A percentile compares a stretch with the other conserved stretches of the same genome.
Conservation (phyloP, 2,797 vertebrate genomes). For the Psittacula derbiana region DNA sequence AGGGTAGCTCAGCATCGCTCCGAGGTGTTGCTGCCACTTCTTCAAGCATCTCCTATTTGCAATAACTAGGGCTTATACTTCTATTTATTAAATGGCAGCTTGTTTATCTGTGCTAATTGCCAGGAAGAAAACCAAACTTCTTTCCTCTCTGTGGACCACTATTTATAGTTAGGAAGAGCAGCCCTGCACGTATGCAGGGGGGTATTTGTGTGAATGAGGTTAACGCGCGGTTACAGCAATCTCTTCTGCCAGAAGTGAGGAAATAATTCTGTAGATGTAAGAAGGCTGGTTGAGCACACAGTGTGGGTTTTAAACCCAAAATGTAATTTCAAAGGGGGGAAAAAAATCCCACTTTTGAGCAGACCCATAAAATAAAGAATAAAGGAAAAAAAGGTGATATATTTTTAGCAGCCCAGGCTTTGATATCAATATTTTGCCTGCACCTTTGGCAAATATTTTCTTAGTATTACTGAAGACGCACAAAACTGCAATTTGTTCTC, state of each 20-base stretch:
- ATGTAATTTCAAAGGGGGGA: not conserved
- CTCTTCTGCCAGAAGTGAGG: not conserved
- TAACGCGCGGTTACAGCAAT: not conserved
- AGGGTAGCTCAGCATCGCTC: not conserved
- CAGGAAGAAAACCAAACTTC: slow-evolving; percentile 23
- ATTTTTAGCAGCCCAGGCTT: not conserved
- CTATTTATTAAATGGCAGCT: not conserved
- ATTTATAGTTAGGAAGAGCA: not conserved
- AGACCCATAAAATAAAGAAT: not conserved
- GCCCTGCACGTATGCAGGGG: not conserved
- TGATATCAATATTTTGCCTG: not conserved
- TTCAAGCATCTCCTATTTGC: not conserved
- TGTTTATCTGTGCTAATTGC: slow-evolving; percentile 38
- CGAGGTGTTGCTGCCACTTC: not conserved
- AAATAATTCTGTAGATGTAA: not conserved
- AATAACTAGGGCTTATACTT: not conserved
- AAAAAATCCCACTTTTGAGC: not conserved
- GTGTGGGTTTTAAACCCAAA: not conserved
- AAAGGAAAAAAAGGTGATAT: not conserved
- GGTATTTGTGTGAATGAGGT: not conserved
- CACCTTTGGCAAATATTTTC: not conserved
- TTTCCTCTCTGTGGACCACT: not conserved
- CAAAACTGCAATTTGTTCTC: not conserved
- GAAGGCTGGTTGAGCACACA: not conserved
- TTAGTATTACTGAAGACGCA: not conserved